These are phyloP conservation scores for Agrilus planipennis DNA, from an alignment of 1,140 invertebrate genomes.

Conservation along the genomic window DNA sequence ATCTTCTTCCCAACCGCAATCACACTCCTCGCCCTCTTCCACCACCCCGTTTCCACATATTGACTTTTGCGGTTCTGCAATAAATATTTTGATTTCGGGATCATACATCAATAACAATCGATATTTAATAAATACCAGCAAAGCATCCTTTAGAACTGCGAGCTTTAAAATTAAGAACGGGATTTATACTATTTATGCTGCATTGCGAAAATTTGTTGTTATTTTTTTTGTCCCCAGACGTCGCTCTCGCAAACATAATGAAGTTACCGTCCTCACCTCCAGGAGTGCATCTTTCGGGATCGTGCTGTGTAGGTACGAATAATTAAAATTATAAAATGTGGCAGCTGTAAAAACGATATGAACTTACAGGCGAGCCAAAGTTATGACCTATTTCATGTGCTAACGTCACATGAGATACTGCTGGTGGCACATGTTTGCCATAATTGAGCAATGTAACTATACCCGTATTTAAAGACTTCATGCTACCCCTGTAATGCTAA, in stretches of 20 bases:
- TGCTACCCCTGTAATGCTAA: slow-evolving; percentile 84
- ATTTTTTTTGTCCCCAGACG: slow-evolving; percentile 90
- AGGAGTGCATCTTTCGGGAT: slow-evolving; percentile 84
- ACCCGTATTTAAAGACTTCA: slow-evolving; percentile 95
- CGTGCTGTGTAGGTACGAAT: slow-evolving; percentile 57
- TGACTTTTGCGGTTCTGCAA: slow-evolving; percentile 68
- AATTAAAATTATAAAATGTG: slow-evolving; percentile 8
- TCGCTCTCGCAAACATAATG: slow-evolving; percentile 95
- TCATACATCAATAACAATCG: not conserved
- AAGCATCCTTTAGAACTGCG: slow-evolving; percentile 84
- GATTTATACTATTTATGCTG: slow-evolving; percentile 89
- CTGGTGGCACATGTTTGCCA: slow-evolving; percentile 94
- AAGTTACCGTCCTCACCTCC: slow-evolving; percentile 93
- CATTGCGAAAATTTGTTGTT: slow-evolving; percentile 92
- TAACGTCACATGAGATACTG: slow-evolving; percentile 96
- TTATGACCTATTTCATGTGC: slow-evolving; percentile 99
- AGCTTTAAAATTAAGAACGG: slow-evolving; percentile 86
- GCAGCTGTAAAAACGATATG: slow-evolving; percentile 3
- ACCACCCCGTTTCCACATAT: slow-evolving; percentile 96
- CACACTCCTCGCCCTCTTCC: slow-evolving; percentile 92
- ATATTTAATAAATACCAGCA: slow-evolving; percentile 47
- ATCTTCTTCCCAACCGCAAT: slow-evolving; percentile 95
- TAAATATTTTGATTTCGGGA: not conserved
- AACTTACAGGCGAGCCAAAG: slow-evolving; percentile 88
- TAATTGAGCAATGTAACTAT: slow-evolving; percentile 98